Base-by-base conservation (phyloP, 2,113 vertebrate genomes). In the Takifugu bimaculatus region DNA sequence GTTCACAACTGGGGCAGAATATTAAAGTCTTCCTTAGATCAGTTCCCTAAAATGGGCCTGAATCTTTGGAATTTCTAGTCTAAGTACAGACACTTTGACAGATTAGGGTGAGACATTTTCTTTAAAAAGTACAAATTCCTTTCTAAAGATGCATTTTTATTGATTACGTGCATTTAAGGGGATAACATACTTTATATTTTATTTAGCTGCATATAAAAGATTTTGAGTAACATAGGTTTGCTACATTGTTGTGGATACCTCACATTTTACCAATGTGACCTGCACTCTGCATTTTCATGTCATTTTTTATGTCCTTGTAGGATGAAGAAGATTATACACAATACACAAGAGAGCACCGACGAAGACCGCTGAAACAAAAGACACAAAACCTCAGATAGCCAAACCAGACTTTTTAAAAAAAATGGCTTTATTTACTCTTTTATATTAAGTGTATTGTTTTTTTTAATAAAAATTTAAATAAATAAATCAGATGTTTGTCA, bases 11-110 rank as follows among this genome's bases (percentile, higher is more conserved):
- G 65, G 81, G 74, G 48, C 76, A 76, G 71, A 74, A 81, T 74
- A 79, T 55, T 68, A 55, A 72, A 67, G 63, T 55, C 55, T 78
- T 80, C 62, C 73, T 74, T 75, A 75, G 53, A 72, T 54, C 64
- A 2, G 15, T 20, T 70, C 79, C 75, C 74, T 71, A 54, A 39
- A 68, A 75, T 70, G 63, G 75, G 56, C 28, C 61, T 43, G 20
- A 76, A 70, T 67, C 72, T 80, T 61, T 80, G 56, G 54, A 80
- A 81, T 51, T 72, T 73, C 57, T 59, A 32, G 81, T 64, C 78
- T 64, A 67, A 63, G 67, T 57, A 72, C 74, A 73, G 42, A 50
- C 71, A 55, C 67, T 74, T 54, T 47, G 83, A 81, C 78, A 72
- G 74, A 81, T 80, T 82, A 43, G 78, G 74, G 80, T 76, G 78